Percentiles rank a stretch among this genome's conserved stretches.
These are phyloP conservation scores for Chlorodrepanis virens DNA, from an alignment of 2,113 vertebrate species.

Conservation along the genomic window DNA sequence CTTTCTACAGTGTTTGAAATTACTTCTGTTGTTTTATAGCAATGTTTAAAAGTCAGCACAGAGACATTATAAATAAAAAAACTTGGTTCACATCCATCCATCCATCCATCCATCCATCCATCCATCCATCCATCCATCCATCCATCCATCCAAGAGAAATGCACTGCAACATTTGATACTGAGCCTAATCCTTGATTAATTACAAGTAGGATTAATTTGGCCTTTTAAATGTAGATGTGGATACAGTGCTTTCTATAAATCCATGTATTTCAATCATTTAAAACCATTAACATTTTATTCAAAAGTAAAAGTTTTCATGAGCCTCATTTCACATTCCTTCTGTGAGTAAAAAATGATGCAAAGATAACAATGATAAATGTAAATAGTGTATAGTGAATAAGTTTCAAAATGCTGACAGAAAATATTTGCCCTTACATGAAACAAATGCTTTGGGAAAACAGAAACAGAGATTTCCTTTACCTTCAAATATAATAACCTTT, in stretches of 20 bases:
- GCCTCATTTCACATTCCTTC: background rate
- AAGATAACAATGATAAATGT: background rate
- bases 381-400: background rate
- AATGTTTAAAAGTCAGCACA: slow-evolving; percentile 7
- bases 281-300: background rate
- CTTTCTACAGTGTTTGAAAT: slow-evolving; percentile 3
- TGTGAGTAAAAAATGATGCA: background rate
- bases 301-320: background rate
- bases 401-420: slow-evolving; percentile 24
- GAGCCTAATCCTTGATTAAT: background rate
- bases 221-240: background rate
- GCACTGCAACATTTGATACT: background rate
- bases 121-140: background rate
- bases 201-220: background rate
- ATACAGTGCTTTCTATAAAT: background rate
- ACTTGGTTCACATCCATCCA: background rate
- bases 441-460: background rate
- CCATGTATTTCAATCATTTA: background rate
- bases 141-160: background rate
- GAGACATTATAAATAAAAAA: background rate
- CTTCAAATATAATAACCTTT: slow-evolving; percentile 1
- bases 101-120: background rate
- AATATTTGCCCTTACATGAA: background rate
- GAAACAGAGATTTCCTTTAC: slow-evolving; percentile 13
- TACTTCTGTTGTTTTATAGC: background rate